Evolutionary conservation across 1,140 invertebrate genomes (phyloP).

Genomic region (Apis cerana): DNA sequence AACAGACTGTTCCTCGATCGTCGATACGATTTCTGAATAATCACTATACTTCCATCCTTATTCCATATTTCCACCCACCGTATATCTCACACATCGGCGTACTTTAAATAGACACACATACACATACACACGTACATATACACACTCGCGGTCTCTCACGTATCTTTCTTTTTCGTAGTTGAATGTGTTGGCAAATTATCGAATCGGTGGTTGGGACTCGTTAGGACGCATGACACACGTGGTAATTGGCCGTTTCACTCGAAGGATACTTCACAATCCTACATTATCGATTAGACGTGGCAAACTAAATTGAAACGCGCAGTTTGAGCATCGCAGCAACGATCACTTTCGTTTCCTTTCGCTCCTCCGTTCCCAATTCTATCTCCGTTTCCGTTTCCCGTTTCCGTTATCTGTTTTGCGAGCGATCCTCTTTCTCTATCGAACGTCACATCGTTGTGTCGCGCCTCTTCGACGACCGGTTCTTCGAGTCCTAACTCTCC

Average conservation of each 20-base stretch:
- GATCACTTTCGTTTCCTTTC: constrained; percentile 9
- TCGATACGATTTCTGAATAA: constrained; percentile 22
- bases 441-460: background rate
- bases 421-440: constrained; percentile 17
- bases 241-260: background rate
- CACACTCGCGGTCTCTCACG: background rate
- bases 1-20: constrained; percentile 10
- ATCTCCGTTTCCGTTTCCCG: constrained; percentile 5
- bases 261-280: background rate
- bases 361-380: background rate
- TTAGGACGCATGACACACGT: background rate
- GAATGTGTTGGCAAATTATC: constrained; percentile 31
- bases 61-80: background rate
- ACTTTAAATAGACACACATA: background rate
- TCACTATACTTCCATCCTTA: background rate
- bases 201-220: constrained; percentile 36
- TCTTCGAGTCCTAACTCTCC: constrained; percentile 20
- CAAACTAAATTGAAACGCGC: background rate
- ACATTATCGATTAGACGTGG: background rate
- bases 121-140: background rate
- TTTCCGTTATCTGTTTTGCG: background rate
- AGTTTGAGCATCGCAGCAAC: constrained; percentile 7
- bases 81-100: background rate
- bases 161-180: constrained; percentile 20
- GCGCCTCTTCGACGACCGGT: background rate